Evolutionary conservation across 2,888 invertebrate species (phyloP).

Genomic region (Caenorhabditis sp.): DNA sequence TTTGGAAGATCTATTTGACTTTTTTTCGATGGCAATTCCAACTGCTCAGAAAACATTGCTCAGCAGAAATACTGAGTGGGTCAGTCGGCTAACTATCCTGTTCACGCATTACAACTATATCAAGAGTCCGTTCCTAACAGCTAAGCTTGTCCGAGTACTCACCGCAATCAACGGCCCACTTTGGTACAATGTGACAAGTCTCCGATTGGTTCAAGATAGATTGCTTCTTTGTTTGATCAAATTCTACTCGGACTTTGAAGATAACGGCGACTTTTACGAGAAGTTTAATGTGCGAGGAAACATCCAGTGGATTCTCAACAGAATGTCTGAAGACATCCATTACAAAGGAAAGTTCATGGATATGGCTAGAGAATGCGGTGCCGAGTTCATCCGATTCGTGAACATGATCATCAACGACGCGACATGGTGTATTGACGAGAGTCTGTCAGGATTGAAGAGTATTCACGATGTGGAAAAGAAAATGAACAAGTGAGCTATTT

Average conservation of each 20-base stretch:
- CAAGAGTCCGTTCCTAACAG: constrained; percentile 96
- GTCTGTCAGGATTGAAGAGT: constrained; percentile 90
- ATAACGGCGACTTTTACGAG: constrained; percentile 93
- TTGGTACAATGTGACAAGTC: constrained; percentile 61
- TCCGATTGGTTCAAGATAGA: constrained; percentile 89
- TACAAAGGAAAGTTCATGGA: constrained; percentile 92
- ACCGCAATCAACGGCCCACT: constrained; percentile 63
- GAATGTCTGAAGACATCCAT: constrained; percentile 87
- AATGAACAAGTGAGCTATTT: constrained; percentile 86
- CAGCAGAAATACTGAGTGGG: constrained; percentile 87
- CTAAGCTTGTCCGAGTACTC: constrained; percentile 86
- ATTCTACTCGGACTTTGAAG: constrained; percentile 90
- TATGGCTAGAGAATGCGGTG: constrained; percentile 87
- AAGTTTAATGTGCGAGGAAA: constrained; percentile 99
- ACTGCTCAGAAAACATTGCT: constrained; percentile 87
- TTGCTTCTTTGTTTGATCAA: constrained; percentile 95
- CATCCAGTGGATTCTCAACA: constrained; percentile 89
- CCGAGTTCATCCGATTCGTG: constrained; percentile 91
- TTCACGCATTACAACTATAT: constrained; percentile 94
- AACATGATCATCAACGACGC: constrained; percentile 98
- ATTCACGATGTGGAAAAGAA: constrained; percentile 90
- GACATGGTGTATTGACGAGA: constrained; percentile 96
- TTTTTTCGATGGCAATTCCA: constrained; percentile 94
- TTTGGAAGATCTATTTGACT: constrained; percentile 97
- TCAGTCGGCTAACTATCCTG: constrained; percentile 92